Base-by-base conservation (phyloP, 2,888 invertebrate genomes). In the Patella depressa region DNA sequence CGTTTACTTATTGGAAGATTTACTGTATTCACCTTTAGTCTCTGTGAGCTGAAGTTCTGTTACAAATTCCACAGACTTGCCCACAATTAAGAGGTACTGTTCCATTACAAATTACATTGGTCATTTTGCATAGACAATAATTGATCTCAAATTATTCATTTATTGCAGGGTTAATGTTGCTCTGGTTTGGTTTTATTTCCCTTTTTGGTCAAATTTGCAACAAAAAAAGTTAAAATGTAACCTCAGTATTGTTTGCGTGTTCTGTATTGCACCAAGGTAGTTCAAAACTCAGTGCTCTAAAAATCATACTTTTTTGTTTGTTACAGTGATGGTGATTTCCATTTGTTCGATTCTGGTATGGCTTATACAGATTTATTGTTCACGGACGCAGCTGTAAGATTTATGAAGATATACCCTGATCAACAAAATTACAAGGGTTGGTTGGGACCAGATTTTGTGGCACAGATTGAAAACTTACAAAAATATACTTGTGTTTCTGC, bases 331-430 rank as follows among this genome's bases (percentile, higher is more conserved):
- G 86, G 88, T 24, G 91, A 92, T 77, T 98, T 98, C 92, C 96
- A 96, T 89, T 97, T 99, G 97, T 99, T 98, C 92, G 95, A 94
- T 83, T 97, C 98, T 0, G 93, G 93, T 5, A 94, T 95, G 0
- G 97, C 96, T 0, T 96, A 95, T 92, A 95, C 96, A 65, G 98
- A 99, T 92, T 93, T 99, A 29, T 97, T 99, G 84, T 99, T 99
- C 93, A 97, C 97, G 92, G 98, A 99, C 91, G 96, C 98, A 0
- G 96, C 98, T 0, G 96, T 97, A 29, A 96, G 97, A 83, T 93
- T 99, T 53, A 94, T 94, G 85, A 93, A 95, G 0, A 93, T 98
- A 53, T 93, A 94, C 0, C 93, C 94, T 74, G 93, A 94, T 29
- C 81, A 84, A 53, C 90, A 90, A 80, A 85, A 84, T 73, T 90